phyloP scores from a whole-genome alignment of 2,888 invertebrate genomes.

The Caenorhabditis doughertyi region DNA sequence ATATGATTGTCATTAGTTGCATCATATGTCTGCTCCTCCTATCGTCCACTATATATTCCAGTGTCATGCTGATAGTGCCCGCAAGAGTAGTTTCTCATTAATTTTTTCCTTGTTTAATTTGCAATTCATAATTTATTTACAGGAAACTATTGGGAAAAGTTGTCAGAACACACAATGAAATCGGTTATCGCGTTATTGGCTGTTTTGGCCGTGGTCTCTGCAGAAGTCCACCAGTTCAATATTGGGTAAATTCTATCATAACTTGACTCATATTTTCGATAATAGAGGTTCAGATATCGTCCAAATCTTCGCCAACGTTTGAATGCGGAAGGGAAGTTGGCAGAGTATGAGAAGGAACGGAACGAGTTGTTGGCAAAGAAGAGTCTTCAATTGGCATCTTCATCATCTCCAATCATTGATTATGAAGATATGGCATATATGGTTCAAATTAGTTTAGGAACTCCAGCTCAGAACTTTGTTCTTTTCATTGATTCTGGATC shows the following conservation, averaged over 20 bases:
- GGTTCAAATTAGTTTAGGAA: constrained; percentile 72
- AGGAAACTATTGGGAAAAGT: constrained; percentile 4
- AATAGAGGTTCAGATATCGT: constrained; percentile 46
- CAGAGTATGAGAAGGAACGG: constrained; percentile 57
- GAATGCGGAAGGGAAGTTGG: constrained; percentile 63
- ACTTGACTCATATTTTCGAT: neutral
- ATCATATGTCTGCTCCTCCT: constrained; percentile 62
- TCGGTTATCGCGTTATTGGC: constrained; percentile 22
- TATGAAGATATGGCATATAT: constrained; percentile 73
- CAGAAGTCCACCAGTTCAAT: constrained; percentile 61
- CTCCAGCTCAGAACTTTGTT: constrained; percentile 74
- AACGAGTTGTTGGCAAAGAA: constrained; percentile 31
- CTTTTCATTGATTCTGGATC: constrained; percentile 76
- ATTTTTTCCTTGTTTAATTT: neutral
- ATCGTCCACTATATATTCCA: constrained; percentile 46
- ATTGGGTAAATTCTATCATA: constrained; percentile 22
- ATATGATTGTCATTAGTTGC: constrained; percentile 60
- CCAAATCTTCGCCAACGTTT: constrained; percentile 62
- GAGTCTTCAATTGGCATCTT: constrained; percentile 40
- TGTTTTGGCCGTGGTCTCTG: constrained; percentile 44
- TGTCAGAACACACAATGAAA: neutral
- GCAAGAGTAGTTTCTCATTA: constrained; percentile 1
- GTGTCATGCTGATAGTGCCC: constrained; percentile 31
- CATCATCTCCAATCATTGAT: constrained; percentile 63
- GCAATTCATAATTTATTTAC: constrained; percentile 1